These are phyloP conservation scores for Phymatocera aterrima DNA, from an alignment of 2,888 invertebrate species.

Conservation along the genomic window DNA sequence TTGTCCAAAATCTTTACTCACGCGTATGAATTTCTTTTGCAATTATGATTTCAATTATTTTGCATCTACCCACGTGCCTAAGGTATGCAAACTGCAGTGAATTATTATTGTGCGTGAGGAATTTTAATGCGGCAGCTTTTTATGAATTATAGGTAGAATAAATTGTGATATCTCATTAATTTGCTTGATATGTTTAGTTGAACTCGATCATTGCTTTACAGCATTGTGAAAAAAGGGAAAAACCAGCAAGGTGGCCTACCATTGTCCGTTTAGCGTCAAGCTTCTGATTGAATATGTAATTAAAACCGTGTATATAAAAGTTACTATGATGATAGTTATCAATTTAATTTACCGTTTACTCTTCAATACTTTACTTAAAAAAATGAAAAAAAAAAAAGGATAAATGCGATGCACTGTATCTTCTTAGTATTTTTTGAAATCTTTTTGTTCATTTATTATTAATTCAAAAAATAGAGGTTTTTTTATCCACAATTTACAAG, in stretches of 20 bases:
- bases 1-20: neutral
- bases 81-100: neutral
- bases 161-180: conserved; percentile 16
- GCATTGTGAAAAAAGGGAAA: conserved; percentile 26
- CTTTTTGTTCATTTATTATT: neutral
- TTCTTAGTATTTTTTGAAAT: neutral
- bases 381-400: neutral
- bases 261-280: conserved; percentile 7
- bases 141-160: conserved; percentile 2
- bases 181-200: conserved; percentile 13
- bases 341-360: conserved; percentile 18
- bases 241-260: neutral
- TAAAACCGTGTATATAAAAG: conserved; percentile 35
- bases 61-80: neutral
- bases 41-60: neutral
- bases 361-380: conserved; percentile 17
- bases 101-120: neutral
- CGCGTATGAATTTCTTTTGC: neutral
- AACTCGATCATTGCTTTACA: conserved; percentile 25
- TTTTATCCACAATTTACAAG: too few species aligned
- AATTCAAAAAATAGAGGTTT: too few species aligned
- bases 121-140: conserved; percentile 1
- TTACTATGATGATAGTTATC: conserved; percentile 1
- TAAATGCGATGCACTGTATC: conserved; percentile 11
- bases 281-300: conserved; percentile 25